Conservation (phyloP, 2,888 invertebrate species). For the Muschampia plurimacula region DNA sequence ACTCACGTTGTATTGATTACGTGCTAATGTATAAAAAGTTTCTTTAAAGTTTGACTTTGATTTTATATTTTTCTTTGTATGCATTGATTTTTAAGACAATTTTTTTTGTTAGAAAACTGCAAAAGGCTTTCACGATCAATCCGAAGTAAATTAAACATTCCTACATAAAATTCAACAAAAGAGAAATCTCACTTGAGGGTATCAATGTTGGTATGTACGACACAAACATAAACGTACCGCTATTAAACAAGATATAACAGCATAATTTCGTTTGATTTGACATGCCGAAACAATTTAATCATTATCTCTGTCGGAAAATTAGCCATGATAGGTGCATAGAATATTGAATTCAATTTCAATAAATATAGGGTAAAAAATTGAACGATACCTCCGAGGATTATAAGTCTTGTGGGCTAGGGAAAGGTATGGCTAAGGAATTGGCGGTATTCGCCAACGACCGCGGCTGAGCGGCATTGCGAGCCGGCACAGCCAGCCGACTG, state of each 20-base stretch:
- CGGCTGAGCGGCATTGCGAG: slow-evolving; percentile 70
- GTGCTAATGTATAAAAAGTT: too few relatives aligned
- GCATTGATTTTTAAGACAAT: too few relatives aligned
- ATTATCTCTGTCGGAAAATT: slow-evolving; percentile 80
- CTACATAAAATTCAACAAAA: slow-evolving; percentile 61
- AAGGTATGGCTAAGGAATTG: slow-evolving; percentile 77
- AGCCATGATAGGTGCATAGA: slow-evolving; percentile 46
- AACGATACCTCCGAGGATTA: slow-evolving; percentile 47
- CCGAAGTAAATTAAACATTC: slow-evolving; percentile 18
- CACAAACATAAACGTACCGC: slow-evolving; percentile 72
- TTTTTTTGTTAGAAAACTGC: not conserved
- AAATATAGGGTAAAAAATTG: slow-evolving; percentile 56
- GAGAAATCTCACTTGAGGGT: slow-evolving; percentile 69
- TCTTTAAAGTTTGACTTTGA: too few relatives aligned
- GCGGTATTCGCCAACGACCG: slow-evolving; percentile 82
- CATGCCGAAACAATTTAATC: slow-evolving; percentile 85
- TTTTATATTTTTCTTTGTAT: too few relatives aligned
- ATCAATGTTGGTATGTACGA: slow-evolving; percentile 69
- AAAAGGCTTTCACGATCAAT: not conserved
- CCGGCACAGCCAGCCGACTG: slow-evolving; percentile 66
- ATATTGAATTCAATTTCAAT: slow-evolving; percentile 51
- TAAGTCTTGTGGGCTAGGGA: slow-evolving; percentile 67
- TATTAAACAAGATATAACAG: slow-evolving; percentile 85
- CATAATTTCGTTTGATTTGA: slow-evolving; percentile 85
- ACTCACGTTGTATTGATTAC: too few relatives aligned